Base-by-base conservation (phyloP, 2,888 invertebrate genomes). In the Gisinianus flammeolus region DNA sequence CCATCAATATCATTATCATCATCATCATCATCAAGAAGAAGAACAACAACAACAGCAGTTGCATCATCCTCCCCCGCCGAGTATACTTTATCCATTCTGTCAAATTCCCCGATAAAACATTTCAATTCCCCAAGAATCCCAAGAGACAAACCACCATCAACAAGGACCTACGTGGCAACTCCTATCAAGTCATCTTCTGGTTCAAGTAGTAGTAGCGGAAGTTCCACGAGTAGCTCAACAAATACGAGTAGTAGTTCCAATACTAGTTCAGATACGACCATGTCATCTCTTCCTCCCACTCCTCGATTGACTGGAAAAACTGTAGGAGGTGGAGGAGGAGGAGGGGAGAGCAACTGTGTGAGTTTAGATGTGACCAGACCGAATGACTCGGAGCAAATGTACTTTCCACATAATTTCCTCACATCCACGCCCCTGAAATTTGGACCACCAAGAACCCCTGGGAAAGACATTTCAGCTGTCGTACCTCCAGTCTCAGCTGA, bases 371-470 rank as follows among this genome's bases (percentile, higher is more conserved):
- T 24, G n/a, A 62, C 16, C 56, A 30, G 24, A 19, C 52, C 30
- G 8, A 24, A 0, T n/a, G 5, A 54, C 19, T 54, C 54, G 73
- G 33, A 19, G 73, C 58, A n/a, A 54, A n/a, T 5, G 19, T 19
- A 5, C 5, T 54, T 54, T n/a, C n/a, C n/a, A n/a, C n/a, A 54
- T 54, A 16, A 4, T 54, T 54, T 54, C 16, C 16, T 54, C 19
- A 54, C 54, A 5, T 54, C 71, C 10, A 70, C 71, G 0, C 77
- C 77, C 0, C 2, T 71, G 35, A 71, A 77, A 31, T 69, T 58
- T 3, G 76, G 76, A 3, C n/a, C 52, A 2, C 77, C 77, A 28
- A 58, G 69, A 77, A 77, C 77, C 8, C 77, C 77, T 26, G 77
- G 77, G 16, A 77, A 70, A 64, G 54, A 54, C n/a, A 10, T 54